phyloP scores from a whole-genome alignment of 2,113 vertebrate genomes.

The Pseudois nayaur region DNA sequence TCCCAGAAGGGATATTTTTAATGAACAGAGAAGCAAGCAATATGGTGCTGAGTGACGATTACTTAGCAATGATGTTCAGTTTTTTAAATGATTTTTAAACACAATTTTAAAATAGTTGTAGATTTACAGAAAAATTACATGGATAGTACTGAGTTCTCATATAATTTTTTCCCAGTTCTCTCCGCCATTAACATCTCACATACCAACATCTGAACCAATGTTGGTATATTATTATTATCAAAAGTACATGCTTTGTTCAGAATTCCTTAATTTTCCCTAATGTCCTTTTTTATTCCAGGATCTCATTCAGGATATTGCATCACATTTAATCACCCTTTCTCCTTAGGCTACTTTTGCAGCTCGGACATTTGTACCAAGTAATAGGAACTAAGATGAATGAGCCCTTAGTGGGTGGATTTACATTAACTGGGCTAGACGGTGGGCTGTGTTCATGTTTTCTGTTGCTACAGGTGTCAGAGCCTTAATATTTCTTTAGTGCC shows the following conservation, averaged over 20 bases:
- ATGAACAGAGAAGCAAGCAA: constrained; percentile 29
- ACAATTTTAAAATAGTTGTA: neutral
- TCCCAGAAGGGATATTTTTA: constrained; percentile 57
- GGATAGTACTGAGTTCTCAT: neutral
- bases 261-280: neutral
- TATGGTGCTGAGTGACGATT: constrained; percentile 68
- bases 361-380: neutral
- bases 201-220: neutral
- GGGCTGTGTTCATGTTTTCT: neutral
- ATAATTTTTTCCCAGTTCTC: neutral
- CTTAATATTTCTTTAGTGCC: neutral
- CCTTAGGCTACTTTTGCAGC: neutral
- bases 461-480: neutral
- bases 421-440: neutral
- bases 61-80: constrained; percentile 63
- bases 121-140: neutral
- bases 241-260: neutral
- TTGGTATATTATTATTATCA: neutral
- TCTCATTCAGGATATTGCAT: neutral
- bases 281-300: neutral
- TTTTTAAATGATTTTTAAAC: constrained; percentile 48
- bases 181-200: neutral
- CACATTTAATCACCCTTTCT: neutral
- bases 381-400: neutral
- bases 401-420: neutral